Percentiles rank a stretch among this genome's conserved stretches.
Evolutionary conservation across 2,888 invertebrate genomes (phyloP).

Genomic region (Sussaba pulchella): DNA sequence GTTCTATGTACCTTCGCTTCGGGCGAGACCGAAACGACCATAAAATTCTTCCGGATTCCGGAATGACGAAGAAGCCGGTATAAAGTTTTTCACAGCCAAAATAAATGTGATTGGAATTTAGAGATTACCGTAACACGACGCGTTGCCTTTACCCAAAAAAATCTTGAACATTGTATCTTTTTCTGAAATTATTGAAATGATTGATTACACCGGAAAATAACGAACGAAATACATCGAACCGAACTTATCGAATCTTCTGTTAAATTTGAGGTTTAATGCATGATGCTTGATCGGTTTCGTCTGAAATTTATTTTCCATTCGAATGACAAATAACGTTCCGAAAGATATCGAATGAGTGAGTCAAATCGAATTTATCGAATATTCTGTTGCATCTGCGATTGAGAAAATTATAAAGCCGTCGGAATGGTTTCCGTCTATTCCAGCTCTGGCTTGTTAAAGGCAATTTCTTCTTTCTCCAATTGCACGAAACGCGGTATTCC

Average conservation of each 20-base stretch:
- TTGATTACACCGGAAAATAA: too few species aligned
- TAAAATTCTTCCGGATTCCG: constrained; percentile 75
- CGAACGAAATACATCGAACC: too few species aligned
- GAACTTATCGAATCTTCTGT: too few species aligned
- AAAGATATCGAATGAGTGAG: too few species aligned
- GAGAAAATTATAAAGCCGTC: background rate
- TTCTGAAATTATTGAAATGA: too few species aligned
- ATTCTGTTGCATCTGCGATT: background rate
- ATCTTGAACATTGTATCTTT: too few species aligned
- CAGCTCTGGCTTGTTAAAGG: background rate
- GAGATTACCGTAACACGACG: background rate
- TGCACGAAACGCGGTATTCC: constrained; percentile 13
- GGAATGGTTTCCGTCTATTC: background rate
- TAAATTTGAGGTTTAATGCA: too few species aligned
- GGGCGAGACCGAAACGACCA: constrained; percentile 44
- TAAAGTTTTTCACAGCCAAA: background rate
- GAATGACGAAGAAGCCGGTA: constrained; percentile 22
- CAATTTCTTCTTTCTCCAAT: constrained; percentile 22
- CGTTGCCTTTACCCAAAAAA: too few species aligned
- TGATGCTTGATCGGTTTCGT: too few species aligned
- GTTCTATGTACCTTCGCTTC: constrained; percentile 6
- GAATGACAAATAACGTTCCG: too few species aligned
- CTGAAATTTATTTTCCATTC: too few species aligned
- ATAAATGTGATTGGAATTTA: background rate
- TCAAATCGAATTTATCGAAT: background rate